Evolutionary conservation across 2,797 vertebrate species (phyloP).

Genomic region (Squalus acanthias): DNA sequence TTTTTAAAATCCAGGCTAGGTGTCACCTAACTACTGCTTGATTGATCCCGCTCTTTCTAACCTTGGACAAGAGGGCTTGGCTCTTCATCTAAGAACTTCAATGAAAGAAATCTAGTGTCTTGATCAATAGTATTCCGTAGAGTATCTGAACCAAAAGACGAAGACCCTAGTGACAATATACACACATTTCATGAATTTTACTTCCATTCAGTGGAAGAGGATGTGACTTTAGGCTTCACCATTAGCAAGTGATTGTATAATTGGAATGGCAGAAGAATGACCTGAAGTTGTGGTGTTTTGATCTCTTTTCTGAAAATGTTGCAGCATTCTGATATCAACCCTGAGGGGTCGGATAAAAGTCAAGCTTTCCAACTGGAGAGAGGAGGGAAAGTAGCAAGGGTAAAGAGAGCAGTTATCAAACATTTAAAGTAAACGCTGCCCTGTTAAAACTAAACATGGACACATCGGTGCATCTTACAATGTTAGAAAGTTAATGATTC

Average conservation of each 20-base stretch:
- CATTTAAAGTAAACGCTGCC: not conserved
- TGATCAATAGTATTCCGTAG: not conserved
- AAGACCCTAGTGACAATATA: not conserved
- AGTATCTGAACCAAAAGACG: not conserved
- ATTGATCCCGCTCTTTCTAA: not conserved
- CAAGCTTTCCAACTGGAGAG: not conserved
- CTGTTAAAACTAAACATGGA: not conserved
- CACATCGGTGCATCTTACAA: not conserved
- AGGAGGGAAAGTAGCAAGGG: not conserved
- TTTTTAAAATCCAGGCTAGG: not conserved
- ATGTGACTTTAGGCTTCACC: not conserved
- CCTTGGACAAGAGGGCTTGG: not conserved
- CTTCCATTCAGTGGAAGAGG: not conserved
- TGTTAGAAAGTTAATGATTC: not conserved
- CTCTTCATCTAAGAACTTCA: not conserved
- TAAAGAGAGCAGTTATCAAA: not conserved
- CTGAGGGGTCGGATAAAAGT: not conserved
- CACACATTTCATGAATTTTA: not conserved
- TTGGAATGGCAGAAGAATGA: not conserved
- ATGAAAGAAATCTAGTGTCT: not conserved
- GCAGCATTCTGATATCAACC: not conserved
- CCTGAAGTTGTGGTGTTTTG: not conserved
- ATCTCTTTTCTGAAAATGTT: not conserved
- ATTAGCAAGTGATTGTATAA: not conserved
- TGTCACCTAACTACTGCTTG: no score